Evolutionary conservation across 2,797 vertebrate genomes (phyloP), one percentile per base, ranked within the genome.

Genomic region (Mionectes olivaceus): DNA sequence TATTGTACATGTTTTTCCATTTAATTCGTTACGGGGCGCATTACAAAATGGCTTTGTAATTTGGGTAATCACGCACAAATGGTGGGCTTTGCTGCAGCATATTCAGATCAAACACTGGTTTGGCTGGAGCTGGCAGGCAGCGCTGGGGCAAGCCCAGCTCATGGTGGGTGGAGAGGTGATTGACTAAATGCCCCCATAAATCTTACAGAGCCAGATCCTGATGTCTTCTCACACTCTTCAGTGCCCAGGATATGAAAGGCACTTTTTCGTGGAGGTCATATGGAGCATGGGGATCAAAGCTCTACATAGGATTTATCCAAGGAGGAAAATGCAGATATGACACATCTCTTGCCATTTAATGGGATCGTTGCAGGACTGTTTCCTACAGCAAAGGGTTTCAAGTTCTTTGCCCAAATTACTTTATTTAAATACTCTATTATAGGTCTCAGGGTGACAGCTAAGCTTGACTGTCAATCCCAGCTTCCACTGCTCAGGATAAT

Each of bases 31-130:
- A 83, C 16, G 74, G 77, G 85, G 89, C 87, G 60, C 44, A 46
- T 91, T 95, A 95, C 94, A 95, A 79, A 94, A 95, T 94, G 95
- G 94, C 95, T 96, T 96, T 94, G 95, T 96, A 79, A 96, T 95
- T 95, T 92, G 89, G 87, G 90, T 96, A 97, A 96, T 96, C 91
- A 79, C 22, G 69, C 81, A 96, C 94, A 95, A 97, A 95, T 94
- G 92, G 35, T 53, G 82, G 91, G 83, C 27, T 94, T 88, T 92
- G 87, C 94, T 93, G 87, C 85, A 81, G 84, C 69, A 0, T 68
- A 81, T 69, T 69, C 79, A 90, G 46, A 93, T 96, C 93, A 95
- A 95, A 95, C 88, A 5, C 39, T 79, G 14, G 44, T 24, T 88
- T 81, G 87, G 76, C 87, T 95, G 63, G 84, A 84, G 70, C 87